Evolutionary conservation across 2,888 invertebrate species (phyloP).

Genomic region (Lasioglossum lativentre): DNA sequence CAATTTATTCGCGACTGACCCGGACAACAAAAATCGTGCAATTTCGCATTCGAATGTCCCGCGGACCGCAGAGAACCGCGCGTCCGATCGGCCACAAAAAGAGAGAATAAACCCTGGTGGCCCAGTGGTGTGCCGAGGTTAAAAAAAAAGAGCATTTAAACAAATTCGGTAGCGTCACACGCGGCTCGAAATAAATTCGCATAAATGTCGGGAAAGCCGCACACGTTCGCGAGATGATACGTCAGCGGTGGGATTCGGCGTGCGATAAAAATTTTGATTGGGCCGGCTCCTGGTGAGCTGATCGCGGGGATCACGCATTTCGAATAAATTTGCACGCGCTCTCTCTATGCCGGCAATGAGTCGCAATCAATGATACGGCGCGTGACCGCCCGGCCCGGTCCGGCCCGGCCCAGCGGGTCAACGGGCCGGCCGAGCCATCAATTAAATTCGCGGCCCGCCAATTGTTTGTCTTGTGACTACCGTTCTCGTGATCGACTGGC

Average conservation of each 20-base stretch:
- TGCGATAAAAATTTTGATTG: not conserved
- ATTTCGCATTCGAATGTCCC: not conserved
- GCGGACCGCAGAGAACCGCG: not conserved
- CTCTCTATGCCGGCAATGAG: not conserved
- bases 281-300: not conserved
- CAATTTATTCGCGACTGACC: not conserved
- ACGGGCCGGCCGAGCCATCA: slow-evolving; percentile 13
- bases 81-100: not conserved
- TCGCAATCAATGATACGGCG: not conserved
- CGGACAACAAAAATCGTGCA: not conserved
- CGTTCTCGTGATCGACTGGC: slow-evolving; percentile 50
- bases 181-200: not conserved
- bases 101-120: not conserved
- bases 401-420: not conserved
- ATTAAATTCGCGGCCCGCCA: slow-evolving; percentile 44
- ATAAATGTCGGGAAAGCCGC: not conserved
- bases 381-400: not conserved
- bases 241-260: not conserved
- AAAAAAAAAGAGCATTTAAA: not conserved
- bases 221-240: not conserved
- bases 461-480: slow-evolving; percentile 56
- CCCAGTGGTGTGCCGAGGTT: not conserved
- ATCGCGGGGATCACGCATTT: not conserved
- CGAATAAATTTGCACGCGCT: slow-evolving; percentile 1
- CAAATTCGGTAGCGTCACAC: not conserved